These are phyloP conservation scores for Rachycentron canadum DNA, from an alignment of 2,797 vertebrate species.

Conservation along the genomic window DNA sequence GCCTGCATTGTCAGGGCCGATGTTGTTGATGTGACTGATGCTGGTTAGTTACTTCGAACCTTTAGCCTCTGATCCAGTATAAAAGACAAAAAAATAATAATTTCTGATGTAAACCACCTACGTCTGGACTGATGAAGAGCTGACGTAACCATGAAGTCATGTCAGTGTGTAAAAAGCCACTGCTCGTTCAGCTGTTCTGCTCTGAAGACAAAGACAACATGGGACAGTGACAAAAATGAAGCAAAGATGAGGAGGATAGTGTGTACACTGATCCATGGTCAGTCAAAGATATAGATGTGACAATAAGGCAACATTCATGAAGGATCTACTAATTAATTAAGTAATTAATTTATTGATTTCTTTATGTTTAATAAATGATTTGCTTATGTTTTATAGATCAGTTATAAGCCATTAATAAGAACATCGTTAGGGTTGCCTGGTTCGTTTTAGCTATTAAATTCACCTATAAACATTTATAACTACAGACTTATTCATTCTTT, in stretches of 20 bases:
- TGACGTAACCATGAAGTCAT: conserved; percentile 2
- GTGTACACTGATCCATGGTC: background rate
- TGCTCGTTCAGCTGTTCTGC: no score
- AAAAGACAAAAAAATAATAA: background rate
- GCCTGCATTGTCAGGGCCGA: background rate
- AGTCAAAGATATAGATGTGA: background rate
- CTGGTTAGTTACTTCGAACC: background rate
- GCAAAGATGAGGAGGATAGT: background rate
- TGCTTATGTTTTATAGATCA: no score
- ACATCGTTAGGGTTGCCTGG: no score
- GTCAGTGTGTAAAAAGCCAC: no score
- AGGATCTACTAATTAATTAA: no score
- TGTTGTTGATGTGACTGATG: background rate
- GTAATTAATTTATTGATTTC: no score
- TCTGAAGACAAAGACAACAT: background rate
- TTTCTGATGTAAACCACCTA: background rate
- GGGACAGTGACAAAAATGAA: background rate
- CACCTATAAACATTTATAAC: no score
- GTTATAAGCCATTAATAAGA: no score
- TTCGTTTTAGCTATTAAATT: no score
- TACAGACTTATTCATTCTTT: no score
- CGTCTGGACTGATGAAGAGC: background rate
- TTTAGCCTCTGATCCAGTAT: background rate
- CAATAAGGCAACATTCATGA: background rate
- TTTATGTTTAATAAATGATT: no score